Evolutionary conservation across 2,888 invertebrate species (phyloP), one percentile per base, ranked within the genome.

Genomic region (Stegophylla sp.): DNA sequence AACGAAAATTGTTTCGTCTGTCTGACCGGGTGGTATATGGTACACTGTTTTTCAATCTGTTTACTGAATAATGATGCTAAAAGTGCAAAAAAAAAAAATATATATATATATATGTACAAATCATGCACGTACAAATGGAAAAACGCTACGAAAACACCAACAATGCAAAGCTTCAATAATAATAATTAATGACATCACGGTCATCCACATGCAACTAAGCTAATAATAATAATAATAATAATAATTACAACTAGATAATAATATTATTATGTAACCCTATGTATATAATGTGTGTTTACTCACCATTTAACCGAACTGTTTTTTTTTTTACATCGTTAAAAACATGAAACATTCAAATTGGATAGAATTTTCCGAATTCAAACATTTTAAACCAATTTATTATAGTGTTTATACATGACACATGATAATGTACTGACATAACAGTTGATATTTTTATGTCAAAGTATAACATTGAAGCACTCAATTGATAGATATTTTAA

Each of bases 101-200:
- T n/a, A n/a, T n/a, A n/a, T n/a, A n/a, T n/a, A n/a, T n/a, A 51
- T 63, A 23, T 63, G 20, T 34, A 74, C 48, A 51, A 13, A 23
- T 34, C 63, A 63, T 34, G 63, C 74, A 10, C 48, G 51, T 64
- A 63, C 74, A 63, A 26, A 20, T 45, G 9, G 20, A 34, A 34
- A 74, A n/a, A 45, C 28, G 20, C 56, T 59, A 72, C 10, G 13
- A 56, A 72, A 23, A 34, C n/a, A 20, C 13, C 26, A 76, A 64
- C n/a, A 75, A 76, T 66, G n/a, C 75, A 76, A 66, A 64, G 64
- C 51, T 41, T 43, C 17, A 76, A 45, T 45, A 71, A 17, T 41
- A 34, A 34, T n/a, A n/a, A n/a, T n/a, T n/a, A n/a, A n/a, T n/a
- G n/a, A n/a, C n/a, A n/a, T n/a, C 34, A 34, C 34, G 34, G n/a